Conservation (phyloP, 2,113 vertebrate genomes). For the Telmatochromis sp. region DNA sequence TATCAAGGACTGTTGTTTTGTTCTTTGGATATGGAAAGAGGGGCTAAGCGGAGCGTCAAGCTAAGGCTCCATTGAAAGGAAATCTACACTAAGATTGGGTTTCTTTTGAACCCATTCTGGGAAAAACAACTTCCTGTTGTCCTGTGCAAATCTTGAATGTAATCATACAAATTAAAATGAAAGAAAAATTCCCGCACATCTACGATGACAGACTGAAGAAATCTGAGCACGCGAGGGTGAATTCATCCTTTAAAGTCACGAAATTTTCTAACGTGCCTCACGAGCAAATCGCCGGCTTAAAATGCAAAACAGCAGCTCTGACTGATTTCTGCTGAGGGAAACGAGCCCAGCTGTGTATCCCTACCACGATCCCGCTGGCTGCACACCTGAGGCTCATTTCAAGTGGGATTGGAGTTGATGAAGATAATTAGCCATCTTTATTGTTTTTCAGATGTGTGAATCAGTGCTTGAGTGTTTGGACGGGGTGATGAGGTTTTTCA, state of each 20-base stretch:
- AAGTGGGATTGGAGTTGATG: constrained; percentile 40
- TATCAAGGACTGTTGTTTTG: too few relatives aligned
- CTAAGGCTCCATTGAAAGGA: too few relatives aligned
- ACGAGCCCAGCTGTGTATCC: constrained; percentile 49
- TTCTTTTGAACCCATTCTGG: not conserved
- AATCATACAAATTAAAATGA: not conserved
- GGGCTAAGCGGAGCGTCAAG: too few relatives aligned
- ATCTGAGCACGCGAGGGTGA: not conserved
- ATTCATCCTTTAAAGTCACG: not conserved
- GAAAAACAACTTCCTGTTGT: not conserved
- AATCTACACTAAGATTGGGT: not conserved
- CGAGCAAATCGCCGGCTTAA: constrained; percentile 16
- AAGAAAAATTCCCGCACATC: not conserved
- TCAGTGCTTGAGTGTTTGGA: not conserved
- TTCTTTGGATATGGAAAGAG: too few relatives aligned
- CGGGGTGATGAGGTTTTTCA: not conserved
- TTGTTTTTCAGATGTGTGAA: not conserved
- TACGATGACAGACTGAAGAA: not conserved
- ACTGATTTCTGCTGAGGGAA: constrained; percentile 31
- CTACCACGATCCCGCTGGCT: not conserved
- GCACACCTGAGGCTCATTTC: constrained; percentile 61
- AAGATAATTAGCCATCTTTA: constrained; percentile 47
- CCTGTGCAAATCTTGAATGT: not conserved
- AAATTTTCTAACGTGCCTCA: not conserved
- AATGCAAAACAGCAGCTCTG: constrained; percentile 14